Percentiles rank a stretch among this genome's conserved stretches.
These are phyloP conservation scores for Agelaius phoeniceus DNA, from an alignment of 2,113 vertebrate genomes.

Conservation along the genomic window DNA sequence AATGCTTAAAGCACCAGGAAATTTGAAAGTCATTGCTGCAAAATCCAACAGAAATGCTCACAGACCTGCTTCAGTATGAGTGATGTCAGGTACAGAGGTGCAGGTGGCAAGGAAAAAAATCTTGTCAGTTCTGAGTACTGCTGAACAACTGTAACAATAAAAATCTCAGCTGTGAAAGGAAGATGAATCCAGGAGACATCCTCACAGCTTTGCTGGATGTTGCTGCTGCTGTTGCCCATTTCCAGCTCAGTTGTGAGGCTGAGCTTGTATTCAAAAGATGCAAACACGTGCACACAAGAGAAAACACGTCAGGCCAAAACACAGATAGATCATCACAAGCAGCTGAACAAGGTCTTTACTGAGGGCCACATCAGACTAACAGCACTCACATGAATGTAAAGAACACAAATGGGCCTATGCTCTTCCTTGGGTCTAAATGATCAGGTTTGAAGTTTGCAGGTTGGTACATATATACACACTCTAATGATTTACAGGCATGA, in stretches of 20 bases:
- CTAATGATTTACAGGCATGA: rapidly evolving
- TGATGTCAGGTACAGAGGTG: neutral
- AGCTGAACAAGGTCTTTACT: neutral
- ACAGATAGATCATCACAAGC: neutral
- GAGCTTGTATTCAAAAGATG: rapidly evolving
- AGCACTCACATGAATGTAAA: neutral
- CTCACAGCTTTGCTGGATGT: neutral
- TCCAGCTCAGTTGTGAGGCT: neutral
- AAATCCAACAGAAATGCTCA: conserved; percentile 37
- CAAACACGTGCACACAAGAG: neutral
- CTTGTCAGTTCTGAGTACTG: neutral
- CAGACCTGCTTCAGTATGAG: neutral
- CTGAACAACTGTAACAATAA: neutral
- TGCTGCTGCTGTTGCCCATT: neutral
- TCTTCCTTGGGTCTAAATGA: neutral
- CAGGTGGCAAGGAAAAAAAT: neutral
- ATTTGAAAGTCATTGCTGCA: conserved; percentile 31
- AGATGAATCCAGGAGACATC: neutral
- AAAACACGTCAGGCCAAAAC: neutral
- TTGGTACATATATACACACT: rapidly evolving
- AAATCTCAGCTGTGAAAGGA: neutral
- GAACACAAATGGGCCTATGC: neutral
- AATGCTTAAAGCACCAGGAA: conserved; percentile 33
- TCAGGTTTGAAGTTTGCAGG: neutral
- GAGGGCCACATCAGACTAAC: neutral